Evolutionary conservation across 2,113 vertebrate species (phyloP).

Genomic region (Papio anubis): DNA sequence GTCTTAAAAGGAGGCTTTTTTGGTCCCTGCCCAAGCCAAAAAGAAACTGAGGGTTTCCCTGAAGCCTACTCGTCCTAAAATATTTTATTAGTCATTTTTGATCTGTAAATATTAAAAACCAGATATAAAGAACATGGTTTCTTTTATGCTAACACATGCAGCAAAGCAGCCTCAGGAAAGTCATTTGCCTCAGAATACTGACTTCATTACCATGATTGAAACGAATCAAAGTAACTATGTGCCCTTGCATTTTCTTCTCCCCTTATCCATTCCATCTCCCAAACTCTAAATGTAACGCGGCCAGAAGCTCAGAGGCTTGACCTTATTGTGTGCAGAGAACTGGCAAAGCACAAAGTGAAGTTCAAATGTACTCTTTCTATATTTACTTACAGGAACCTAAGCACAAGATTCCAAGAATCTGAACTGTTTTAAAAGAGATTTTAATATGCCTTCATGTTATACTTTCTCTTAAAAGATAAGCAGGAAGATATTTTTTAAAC

Average conservation of each 20-base stretch:
- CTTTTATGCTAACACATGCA: background rate
- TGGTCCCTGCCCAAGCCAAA: background rate
- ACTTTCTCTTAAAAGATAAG: conserved; percentile 13
- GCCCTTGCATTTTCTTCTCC: background rate
- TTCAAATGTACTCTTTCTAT: background rate
- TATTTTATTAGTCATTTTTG: conserved; percentile 4
- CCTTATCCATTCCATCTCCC: background rate
- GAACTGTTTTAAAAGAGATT: background rate
- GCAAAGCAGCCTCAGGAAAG: background rate
- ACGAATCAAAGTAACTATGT: background rate
- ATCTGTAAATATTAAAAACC: conserved; percentile 34
- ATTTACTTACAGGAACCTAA: background rate
- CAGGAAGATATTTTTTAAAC: background rate
- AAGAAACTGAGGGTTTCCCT: conserved; percentile 22
- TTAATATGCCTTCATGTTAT: background rate
- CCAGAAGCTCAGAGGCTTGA: background rate
- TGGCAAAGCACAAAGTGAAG: background rate
- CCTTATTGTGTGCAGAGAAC: background rate
- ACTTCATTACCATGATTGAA: background rate
- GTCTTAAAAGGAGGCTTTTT: background rate
- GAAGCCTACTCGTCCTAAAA: background rate
- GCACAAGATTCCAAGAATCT: background rate
- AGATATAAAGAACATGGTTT: background rate
- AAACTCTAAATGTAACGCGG: background rate
- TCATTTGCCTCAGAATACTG: background rate